phyloP scores from a whole-genome alignment of 64 coral and sea anemone genomes.

The Dendrophyllia cribrosa region DNA sequence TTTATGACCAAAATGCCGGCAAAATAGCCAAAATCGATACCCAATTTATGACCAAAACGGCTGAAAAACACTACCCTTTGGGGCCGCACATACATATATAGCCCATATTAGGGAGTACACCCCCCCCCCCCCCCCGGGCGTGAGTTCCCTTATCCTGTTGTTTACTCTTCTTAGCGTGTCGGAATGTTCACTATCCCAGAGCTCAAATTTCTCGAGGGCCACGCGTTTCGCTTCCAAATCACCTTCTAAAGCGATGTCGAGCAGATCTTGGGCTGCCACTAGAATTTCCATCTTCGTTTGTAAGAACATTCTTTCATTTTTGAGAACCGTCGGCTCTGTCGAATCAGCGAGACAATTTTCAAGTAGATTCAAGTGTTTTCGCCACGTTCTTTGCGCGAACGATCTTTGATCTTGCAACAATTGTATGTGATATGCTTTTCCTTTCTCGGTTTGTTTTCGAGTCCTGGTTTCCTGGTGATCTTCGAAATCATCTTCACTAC shows the following conservation, averaged over 20 bases:
- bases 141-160: not conserved
- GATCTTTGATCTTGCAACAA: not conserved
- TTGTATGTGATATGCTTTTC: not conserved
- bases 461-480: too few relatives aligned
- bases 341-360: not conserved
- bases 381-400: not conserved
- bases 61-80: too few relatives aligned
- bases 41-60: too few relatives aligned
- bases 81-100: too few relatives aligned
- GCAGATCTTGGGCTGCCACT: not conserved
- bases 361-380: not conserved
- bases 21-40: too few relatives aligned
- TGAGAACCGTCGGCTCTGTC: not conserved
- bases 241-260: not conserved
- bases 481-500: too few relatives aligned
- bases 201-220: not conserved
- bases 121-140: not conserved
- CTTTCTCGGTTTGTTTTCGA: slow-evolving; percentile 8
- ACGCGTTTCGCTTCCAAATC: not conserved
- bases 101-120: too few relatives aligned
- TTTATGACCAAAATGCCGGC: too few relatives aligned
- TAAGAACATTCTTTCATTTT: slow-evolving; percentile 2
- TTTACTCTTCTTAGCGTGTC: slow-evolving; percentile 12
- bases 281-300: slow-evolving; percentile 5
- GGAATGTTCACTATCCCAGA: not conserved